Conservation (phyloP, 2,797 vertebrate genomes). For the Myripristis murdjan region DNA sequence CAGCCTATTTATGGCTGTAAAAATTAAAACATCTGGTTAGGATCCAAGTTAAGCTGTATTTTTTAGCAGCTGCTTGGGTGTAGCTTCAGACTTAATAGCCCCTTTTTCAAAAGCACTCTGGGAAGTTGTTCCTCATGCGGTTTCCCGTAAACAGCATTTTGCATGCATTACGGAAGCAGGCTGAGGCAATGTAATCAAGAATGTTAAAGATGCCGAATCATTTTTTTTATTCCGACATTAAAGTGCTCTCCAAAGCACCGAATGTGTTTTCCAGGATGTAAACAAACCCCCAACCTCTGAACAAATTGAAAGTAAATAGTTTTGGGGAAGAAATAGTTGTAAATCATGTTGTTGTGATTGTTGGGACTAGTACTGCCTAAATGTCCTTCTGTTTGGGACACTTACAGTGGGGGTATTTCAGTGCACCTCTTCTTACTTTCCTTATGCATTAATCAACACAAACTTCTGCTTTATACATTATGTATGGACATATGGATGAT, state of each 20-base stretch:
- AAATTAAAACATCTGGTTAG: slow-evolving; percentile 31
- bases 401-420: slow-evolving; percentile 21
- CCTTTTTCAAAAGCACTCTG: slow-evolving; percentile 30
- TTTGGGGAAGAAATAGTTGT: slow-evolving; percentile 26
- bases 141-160: slow-evolving; percentile 56
- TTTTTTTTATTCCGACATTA: slow-evolving; percentile 45
- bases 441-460: slow-evolving; percentile 2
- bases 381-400: slow-evolving; percentile 13
- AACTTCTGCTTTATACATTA: not conserved
- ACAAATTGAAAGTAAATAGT: slow-evolving; percentile 56
- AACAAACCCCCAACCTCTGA: slow-evolving; percentile 52
- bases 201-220: slow-evolving; percentile 43
- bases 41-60: slow-evolving; percentile 11
- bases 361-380: slow-evolving; percentile 4
- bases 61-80: slow-evolving; percentile 35
- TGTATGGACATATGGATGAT: not conserved
- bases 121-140: slow-evolving; percentile 50
- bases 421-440: too few species aligned
- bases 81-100: slow-evolving; percentile 43
- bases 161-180: slow-evolving; percentile 40
- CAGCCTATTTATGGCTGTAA: not conserved
- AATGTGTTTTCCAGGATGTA: slow-evolving; percentile 38
- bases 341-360: slow-evolving; percentile 37
- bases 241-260: slow-evolving; percentile 38
- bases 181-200: slow-evolving; percentile 43